phyloP scores from a whole-genome alignment of 2,888 invertebrate species.

The Meiosimyza platycephala region DNA sequence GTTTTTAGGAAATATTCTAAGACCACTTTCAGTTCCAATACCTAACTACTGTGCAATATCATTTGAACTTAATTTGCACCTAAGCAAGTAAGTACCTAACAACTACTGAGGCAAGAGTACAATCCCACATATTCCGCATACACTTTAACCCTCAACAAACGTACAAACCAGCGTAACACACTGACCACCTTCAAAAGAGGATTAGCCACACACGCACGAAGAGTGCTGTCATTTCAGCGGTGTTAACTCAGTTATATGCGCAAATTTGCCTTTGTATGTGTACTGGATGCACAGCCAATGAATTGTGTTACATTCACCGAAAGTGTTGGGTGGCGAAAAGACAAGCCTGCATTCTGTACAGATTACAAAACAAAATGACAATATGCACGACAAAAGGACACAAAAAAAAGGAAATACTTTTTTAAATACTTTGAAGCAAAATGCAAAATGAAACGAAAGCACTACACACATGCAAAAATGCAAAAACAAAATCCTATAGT shows the following conservation, averaged over 20 bases:
- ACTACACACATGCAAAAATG: background rate
- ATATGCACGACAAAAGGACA: background rate
- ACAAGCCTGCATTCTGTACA: background rate
- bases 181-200: background rate
- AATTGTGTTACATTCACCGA: too few relatives aligned
- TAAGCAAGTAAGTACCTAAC: too few relatives aligned
- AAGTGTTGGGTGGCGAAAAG: too few relatives aligned
- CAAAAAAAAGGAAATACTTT: background rate
- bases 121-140: too few relatives aligned
- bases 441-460: background rate
- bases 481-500: constrained; percentile 11
- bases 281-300: too few relatives aligned
- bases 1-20: background rate
- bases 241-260: constrained; percentile 16
- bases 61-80: too few relatives aligned
- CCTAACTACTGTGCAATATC: too few relatives aligned
- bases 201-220: too few relatives aligned
- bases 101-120: too few relatives aligned
- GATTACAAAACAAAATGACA: constrained; percentile 29
- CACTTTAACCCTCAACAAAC: too few relatives aligned
- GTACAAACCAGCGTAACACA: background rate
- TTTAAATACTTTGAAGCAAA: background rate
- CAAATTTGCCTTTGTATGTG: background rate
- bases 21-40: background rate
- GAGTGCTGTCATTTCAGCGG: constrained; percentile 1